Base-by-base conservation (phyloP, 1,140 invertebrate species). In the Tetraneura akinire region DNA sequence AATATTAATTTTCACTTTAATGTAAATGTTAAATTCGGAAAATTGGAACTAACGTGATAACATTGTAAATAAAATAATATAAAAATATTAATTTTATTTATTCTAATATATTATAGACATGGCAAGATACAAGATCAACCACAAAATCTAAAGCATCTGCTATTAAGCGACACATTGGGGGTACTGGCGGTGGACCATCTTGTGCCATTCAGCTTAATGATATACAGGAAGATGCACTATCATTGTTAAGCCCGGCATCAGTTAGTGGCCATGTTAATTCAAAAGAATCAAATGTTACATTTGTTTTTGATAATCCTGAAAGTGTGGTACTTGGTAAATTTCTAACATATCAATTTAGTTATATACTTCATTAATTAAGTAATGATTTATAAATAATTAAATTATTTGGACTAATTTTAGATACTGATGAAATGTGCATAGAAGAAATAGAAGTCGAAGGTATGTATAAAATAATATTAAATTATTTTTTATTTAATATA, bases 381-480 rank as follows among this genome's bases (percentile, higher is more conserved):
- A 51, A 51, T 16, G 11, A 51, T 51, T 51, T 16, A 51, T 13
- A 51, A 51, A 51, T 51, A 51, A 51, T 16, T 51, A 51, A 16
- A 51, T 51, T 51, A 16, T 51, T 4, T 5, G 13, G n/a, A n/a
- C n/a, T n/a, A n/a, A n/a, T n/a, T 53, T 53, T 53, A 53, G 51
- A 53, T 53, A 18, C 51, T 53, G 8, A 53, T 53, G n/a, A 53
- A n/a, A n/a, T 8, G n/a, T 8, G 9, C 18, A 53, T 53, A 8
- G 51, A 53, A 53, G 51, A 21, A 53, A n/a, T n/a, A n/a, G 51
- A 53, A 2, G 21, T 53, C 9, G n/a, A 53, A 53, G n/a, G 51
- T 53, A 53, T 53, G 51, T 53, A 53, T 53, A 53, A 21, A 53
- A 53, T n/a, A 53, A 53, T n/a, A n/a, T n/a, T n/a, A 21, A 53